phyloP scores from a whole-genome alignment of 2,888 invertebrate genomes.

The Podotricha telesiphe region DNA sequence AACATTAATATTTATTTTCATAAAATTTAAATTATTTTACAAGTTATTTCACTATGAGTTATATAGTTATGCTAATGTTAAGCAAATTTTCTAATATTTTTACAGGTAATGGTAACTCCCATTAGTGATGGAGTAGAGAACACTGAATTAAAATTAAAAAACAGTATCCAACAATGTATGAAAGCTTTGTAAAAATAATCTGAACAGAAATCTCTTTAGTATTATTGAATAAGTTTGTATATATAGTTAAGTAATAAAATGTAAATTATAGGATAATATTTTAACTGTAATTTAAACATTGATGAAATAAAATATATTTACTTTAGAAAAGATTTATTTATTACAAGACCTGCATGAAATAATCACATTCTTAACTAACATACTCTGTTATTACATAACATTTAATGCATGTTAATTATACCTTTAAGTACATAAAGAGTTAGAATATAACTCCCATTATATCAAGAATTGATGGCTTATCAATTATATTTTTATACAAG shows the following conservation, averaged over 20 bases:
- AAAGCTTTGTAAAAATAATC: slow-evolving; percentile 60
- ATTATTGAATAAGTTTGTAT: slow-evolving; percentile 62
- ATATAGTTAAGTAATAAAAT: slow-evolving; percentile 51
- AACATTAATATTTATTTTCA: too few species aligned
- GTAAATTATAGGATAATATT: background rate
- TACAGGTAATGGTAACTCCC: slow-evolving; percentile 70
- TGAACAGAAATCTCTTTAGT: slow-evolving; percentile 49
- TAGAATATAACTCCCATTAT: slow-evolving; percentile 18
- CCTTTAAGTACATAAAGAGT: background rate
- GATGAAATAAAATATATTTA: slow-evolving; percentile 8
- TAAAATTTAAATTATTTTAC: too few species aligned
- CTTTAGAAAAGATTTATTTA: slow-evolving; percentile 22
- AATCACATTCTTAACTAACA: background rate
- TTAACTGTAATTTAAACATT: background rate
- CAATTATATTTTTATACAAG: slow-evolving; percentile 30
- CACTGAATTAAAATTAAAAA: slow-evolving; percentile 58
- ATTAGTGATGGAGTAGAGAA: slow-evolving; percentile 59
- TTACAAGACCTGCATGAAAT: background rate
- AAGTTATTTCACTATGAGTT: too few species aligned
- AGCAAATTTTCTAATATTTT: background rate
- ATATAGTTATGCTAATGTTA: background rate
- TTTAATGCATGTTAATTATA: background rate
- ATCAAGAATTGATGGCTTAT: slow-evolving; percentile 15
- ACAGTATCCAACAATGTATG: slow-evolving; percentile 61
- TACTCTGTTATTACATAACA: background rate